phyloP scores from a whole-genome alignment of 2,888 invertebrate genomes.

The Beris chalybata region DNA sequence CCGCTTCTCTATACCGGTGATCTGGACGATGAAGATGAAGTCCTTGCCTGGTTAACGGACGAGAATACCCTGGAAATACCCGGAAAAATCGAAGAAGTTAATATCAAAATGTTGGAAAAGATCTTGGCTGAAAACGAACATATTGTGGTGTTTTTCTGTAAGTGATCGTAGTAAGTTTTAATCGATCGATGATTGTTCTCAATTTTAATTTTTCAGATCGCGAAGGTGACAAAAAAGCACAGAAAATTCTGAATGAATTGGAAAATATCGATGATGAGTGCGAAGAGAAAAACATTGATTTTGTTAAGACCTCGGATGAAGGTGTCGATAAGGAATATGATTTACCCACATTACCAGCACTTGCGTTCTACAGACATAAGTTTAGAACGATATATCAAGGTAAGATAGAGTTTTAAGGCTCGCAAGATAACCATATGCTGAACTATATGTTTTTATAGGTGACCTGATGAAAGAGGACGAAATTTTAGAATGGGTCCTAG shows the following conservation, averaged over 20 bases:
- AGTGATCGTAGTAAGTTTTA: constrained; percentile 52
- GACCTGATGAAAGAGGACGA: constrained; percentile 91
- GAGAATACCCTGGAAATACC: constrained; percentile 89
- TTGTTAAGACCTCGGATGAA: constrained; percentile 88
- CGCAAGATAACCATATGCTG: too few species aligned
- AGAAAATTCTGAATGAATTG: constrained; percentile 82
- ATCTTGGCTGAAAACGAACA: constrained; percentile 84
- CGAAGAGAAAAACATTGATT: constrained; percentile 87
- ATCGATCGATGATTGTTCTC: neutral
- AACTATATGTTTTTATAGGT: constrained; percentile 50
- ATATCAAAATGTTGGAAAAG: constrained; percentile 86
- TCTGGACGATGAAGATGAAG: constrained; percentile 88
- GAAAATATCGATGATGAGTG: constrained; percentile 94
- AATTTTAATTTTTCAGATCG: constrained; percentile 64
- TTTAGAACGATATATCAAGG: constrained; percentile 84
- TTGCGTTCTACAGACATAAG: constrained; percentile 85
- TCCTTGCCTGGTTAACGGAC: constrained; percentile 87
- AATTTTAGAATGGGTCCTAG: constrained; percentile 86
- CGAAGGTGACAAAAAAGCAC: constrained; percentile 86
- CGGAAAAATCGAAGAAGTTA: constrained; percentile 91
- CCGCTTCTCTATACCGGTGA: constrained; percentile 83
- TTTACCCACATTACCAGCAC: constrained; percentile 74
- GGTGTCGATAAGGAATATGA: constrained; percentile 88
- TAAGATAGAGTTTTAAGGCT: constrained; percentile 33
- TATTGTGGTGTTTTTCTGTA: constrained; percentile 91